These are phyloP conservation scores for Prionchulus punctatus DNA, from an alignment of 2,888 invertebrate genomes.

Conservation along the genomic window DNA sequence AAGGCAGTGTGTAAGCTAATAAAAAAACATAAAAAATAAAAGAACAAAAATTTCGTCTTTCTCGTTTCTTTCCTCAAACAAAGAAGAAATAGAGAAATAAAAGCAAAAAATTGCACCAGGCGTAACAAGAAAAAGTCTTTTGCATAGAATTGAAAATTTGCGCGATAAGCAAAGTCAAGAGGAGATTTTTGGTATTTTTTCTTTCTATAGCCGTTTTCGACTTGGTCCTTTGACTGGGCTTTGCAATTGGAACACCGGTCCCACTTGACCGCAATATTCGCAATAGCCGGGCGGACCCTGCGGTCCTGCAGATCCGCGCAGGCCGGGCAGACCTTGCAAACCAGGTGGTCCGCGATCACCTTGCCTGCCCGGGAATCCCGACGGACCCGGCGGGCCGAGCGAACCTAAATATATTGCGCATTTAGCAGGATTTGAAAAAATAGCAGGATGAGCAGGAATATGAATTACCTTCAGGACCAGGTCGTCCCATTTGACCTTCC, in stretches of 20 bases:
- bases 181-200: no score
- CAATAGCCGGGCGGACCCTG: slow-evolving; percentile 6
- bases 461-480: slow-evolving; percentile 4
- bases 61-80: no score
- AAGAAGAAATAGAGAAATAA: no score
- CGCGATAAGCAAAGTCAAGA: no score
- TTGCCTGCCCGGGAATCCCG: not conserved
- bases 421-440: not conserved
- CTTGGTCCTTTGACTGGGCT: slow-evolving; percentile 5
- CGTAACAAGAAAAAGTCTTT: no score
- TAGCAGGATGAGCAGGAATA: not conserved
- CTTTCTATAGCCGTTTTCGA: no score
- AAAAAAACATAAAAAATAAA: no score
- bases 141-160: no score
- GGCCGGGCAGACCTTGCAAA: not conserved
- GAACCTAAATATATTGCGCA: no score
- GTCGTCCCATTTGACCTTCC: slow-evolving; percentile 4
- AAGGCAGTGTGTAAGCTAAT: no score
- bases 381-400: slow-evolving; percentile 1
- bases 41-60: no score
- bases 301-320: not conserved
- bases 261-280: slow-evolving; percentile 9
- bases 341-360: not conserved
- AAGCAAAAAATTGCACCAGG: no score
- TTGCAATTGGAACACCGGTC: not conserved